Evolutionary conservation across 2,113 vertebrate genomes (phyloP).

Genomic region (Reinhardtius hippoglossoides): DNA sequence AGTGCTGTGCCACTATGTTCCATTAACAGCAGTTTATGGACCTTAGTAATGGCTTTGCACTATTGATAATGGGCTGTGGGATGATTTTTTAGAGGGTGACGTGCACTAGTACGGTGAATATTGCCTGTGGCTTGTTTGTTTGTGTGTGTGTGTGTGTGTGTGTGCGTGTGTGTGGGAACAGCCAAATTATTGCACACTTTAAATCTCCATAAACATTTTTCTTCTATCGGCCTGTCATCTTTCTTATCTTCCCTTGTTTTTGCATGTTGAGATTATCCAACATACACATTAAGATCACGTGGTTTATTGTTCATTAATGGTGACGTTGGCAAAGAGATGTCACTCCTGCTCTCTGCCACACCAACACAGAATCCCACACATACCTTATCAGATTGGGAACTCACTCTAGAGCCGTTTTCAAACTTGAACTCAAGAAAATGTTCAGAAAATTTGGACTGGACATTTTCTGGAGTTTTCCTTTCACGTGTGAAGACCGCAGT

Average conservation of each 20-base stretch:
- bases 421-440: too few relatives aligned
- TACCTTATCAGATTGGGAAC: background rate
- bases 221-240: slow-evolving; percentile 5
- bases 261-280: slow-evolving; percentile 1
- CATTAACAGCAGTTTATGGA: slow-evolving; percentile 57
- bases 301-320: background rate
- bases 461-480: too few relatives aligned
- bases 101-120: background rate
- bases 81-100: slow-evolving; percentile 26
- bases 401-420: too few relatives aligned
- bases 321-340: background rate
- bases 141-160: too few relatives aligned
- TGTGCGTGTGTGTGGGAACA: too few relatives aligned
- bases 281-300: background rate
- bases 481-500: too few relatives aligned
- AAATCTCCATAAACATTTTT: background rate
- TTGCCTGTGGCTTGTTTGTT: too few relatives aligned
- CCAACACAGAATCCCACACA: background rate
- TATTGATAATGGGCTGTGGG: slow-evolving; percentile 36
- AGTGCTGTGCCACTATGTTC: slow-evolving; percentile 10
- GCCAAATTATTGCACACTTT: slow-evolving; percentile 2
- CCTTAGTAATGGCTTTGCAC: slow-evolving; percentile 41
- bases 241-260: slow-evolving; percentile 7
- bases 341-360: background rate
- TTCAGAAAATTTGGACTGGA: too few relatives aligned